Percentiles rank a stretch among this genome's conserved stretches.
Evolutionary conservation across 2,797 vertebrate species (phyloP).

Genomic region (Tadarida brasiliensis): DNA sequence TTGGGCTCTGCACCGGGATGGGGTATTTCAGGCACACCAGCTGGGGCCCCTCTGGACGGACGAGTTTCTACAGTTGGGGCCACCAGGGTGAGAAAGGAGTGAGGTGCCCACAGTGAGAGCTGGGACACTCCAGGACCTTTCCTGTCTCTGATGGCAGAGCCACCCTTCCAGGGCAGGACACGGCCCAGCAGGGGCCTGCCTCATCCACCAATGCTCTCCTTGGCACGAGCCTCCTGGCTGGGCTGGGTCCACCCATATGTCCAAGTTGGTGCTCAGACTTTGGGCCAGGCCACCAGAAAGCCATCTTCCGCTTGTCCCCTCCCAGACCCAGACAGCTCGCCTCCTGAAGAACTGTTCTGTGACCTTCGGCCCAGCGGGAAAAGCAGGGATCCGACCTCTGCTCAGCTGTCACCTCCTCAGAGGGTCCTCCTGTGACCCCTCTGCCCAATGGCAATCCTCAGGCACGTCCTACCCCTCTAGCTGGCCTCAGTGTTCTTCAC

Average conservation of each 20-base stretch:
- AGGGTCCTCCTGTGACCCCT: background rate
- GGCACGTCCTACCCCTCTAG: too few species aligned
- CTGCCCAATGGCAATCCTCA: background rate
- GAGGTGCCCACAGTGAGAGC: background rate
- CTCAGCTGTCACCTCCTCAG: background rate
- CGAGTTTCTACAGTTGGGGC: background rate
- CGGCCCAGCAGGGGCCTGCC: background rate
- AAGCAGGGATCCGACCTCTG: background rate
- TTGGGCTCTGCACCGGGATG: background rate
- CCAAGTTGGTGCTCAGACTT: background rate
- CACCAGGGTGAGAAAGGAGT: background rate
- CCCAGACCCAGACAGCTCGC: background rate
- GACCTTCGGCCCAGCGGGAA: background rate
- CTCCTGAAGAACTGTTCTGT: background rate
- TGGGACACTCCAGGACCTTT: background rate
- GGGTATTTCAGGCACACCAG: background rate
- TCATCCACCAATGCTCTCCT: background rate
- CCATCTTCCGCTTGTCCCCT: background rate
- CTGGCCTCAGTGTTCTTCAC: too few species aligned
- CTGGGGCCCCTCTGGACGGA: background rate
- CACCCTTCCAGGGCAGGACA: background rate
- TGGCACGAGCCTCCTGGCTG: background rate
- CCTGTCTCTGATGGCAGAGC: rapidly evolving
- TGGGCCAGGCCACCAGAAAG: background rate
- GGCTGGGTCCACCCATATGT: background rate